Base-by-base conservation (phyloP, 2,113 vertebrate species). In the Hippocampus barbouri region DNA sequence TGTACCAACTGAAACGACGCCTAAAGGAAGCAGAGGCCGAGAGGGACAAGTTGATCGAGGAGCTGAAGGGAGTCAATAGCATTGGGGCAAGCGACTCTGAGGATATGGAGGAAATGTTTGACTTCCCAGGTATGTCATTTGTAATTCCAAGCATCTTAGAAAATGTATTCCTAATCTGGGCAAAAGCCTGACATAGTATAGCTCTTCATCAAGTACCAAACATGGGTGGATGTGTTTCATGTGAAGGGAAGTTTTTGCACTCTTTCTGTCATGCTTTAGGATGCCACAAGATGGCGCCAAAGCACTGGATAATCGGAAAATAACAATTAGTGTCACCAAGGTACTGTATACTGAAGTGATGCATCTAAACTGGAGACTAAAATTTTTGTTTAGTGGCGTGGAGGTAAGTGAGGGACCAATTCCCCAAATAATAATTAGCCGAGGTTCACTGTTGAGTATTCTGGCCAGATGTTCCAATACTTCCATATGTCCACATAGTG, bases 31-130 rank as follows among this genome's bases (percentile, higher is more conserved):
- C 89, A 9, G 92, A 95, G 5, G 87, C 89, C 2, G 95, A 97
- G 77, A 93, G 95, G 70, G 94, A 97, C 76, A 86, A 67, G 45
- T 86, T 97, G 74, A 87, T 96, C 41, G 93, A 95, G 60, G 92
- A 93, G 65, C 76, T 96, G 69, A 93, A 89, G 79, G 93, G 89
- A 71, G 84, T 82, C 7, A 87, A 94, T 60, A 92, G 89, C 15
- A 84, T 84, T 0, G 79, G 91, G 84, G 75, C 81, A 63, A 72
- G 86, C 51, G 90, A 92, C 69, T 84, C 89, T 15, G 77, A 88
- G 20, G 95, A 96, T 0, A 87, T 94, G 63, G 95, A 95, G 68
- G 94, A 95, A 30, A 89, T 94, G 0, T 69, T 94, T 0, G 93
- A 94, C 71, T 94, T 95, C 68, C 91, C 94, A 89, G 95, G 95